A percentile compares a stretch with the other conserved stretches of the same genome.
These are phyloP conservation scores for Scaptomyza caliginosa DNA, from an alignment of 2,888 invertebrate species.

Conservation along the genomic window DNA sequence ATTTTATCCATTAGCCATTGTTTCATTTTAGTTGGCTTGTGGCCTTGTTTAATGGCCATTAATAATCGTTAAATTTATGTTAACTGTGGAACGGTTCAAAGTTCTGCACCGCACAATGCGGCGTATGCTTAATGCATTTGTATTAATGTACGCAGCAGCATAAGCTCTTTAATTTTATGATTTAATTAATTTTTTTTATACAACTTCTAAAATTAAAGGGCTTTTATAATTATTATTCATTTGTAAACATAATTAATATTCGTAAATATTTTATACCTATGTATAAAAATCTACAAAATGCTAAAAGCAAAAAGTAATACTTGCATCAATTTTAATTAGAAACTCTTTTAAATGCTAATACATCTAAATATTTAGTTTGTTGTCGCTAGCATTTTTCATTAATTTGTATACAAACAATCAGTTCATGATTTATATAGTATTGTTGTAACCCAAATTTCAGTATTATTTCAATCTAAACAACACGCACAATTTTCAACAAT, in stretches of 20 bases:
- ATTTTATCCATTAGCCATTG: constrained; percentile 74
- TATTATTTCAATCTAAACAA: constrained; percentile 1
- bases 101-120: constrained; percentile 29
- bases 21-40: constrained; percentile 46
- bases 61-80: constrained; percentile 77
- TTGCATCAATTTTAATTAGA: not conserved
- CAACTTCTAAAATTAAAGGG: not conserved
- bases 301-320: not conserved
- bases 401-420: not conserved
- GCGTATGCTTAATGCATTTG: constrained; percentile 50
- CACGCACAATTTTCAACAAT: not conserved
- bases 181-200: constrained; percentile 24
- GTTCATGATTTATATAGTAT: not conserved
- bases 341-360: not conserved
- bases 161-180: constrained; percentile 15
- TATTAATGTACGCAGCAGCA: not conserved
- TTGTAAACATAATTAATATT: not conserved
- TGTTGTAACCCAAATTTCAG: not conserved
- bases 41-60: constrained; percentile 70
- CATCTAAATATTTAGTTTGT: not conserved
- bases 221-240: constrained; percentile 7
- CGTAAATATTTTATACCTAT: not conserved
- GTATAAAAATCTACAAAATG: not conserved
- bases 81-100: constrained; percentile 44
- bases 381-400: not conserved